Evolutionary conservation across 2,888 invertebrate species (phyloP), one percentile per base, ranked within the genome.

Genomic region (Apocheima hispidaria): DNA sequence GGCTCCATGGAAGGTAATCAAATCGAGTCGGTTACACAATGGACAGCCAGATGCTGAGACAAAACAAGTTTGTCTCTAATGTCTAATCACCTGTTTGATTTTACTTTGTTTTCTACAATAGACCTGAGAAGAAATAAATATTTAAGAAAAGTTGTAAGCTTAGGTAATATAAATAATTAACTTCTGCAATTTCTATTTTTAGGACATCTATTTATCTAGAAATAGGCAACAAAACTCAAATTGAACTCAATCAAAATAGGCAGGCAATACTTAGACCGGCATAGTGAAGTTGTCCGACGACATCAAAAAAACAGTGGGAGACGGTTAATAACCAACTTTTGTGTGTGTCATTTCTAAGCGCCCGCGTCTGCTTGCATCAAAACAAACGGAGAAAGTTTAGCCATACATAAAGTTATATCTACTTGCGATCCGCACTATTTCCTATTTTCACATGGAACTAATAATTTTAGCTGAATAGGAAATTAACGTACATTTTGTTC

Each of bases 351-450:
- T 63, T 82, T 80, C 78, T 77, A 75, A 16, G 46, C 26, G 78
- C 75, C 69, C 76, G 68, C 67, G 72, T 73, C 55, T 78, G 76
- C 75, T 78, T 76, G 72, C 71, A 75, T 76, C 83, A 79, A 86
- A 89, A 90, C 87, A 89, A 88, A 88, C 76, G 87, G 91, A 86
- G 91, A 90, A 90, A 90, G 91, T 89, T 63, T 41, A 71, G 77
- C 76, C 66, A 72, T 74, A 75, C n/a, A n/a, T n/a, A n/a, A n/a
- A n/a, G n/a, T 83, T 82, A 83, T 84, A 82, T 84, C 79, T 81
- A 79, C 76, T 74, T 74, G 74, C 81, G 79, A 79, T 81, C 72
- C 75, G 79, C 78, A 79, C 77, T 74, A 78, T 80, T 87, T 89
- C 86, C 87, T 86, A 82, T 84, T 87, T 87, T 84, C 84, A 71